Percentiles rank a stretch among this genome's conserved stretches.
phyloP scores from a whole-genome alignment of 2,797 vertebrate species.

The Danio kyathit region DNA sequence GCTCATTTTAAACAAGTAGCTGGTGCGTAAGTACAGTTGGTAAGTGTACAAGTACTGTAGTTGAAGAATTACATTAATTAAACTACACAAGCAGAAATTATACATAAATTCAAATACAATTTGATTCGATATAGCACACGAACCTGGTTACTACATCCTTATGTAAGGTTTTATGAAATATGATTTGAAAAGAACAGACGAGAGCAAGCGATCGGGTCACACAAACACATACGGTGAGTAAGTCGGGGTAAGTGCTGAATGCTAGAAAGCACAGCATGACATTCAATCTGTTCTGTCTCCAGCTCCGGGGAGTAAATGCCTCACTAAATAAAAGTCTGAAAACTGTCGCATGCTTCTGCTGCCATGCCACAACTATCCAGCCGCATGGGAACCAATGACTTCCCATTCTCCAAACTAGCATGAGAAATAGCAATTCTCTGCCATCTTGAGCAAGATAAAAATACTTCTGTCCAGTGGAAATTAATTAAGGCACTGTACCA shows the following conservation, averaged over 20 bases:
- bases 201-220: slow-evolving; percentile 1
- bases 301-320: neutral
- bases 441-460: slow-evolving; percentile 12
- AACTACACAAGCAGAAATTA: neutral
- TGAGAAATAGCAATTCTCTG: neutral
- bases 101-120: neutral
- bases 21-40: too few relatives aligned
- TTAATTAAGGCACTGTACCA: slow-evolving; percentile 4
- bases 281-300: slow-evolving; percentile 21
- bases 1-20: too few relatives aligned
- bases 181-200: neutral
- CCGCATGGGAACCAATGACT: slow-evolving; percentile 21
- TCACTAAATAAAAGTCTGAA: slow-evolving; percentile 32
- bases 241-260: neutral
- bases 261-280: slow-evolving; percentile 24
- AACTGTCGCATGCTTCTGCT: neutral
- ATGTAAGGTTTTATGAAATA: neutral
- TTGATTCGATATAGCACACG: neutral
- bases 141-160: neutral
- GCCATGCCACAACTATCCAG: neutral
- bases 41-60: too few relatives aligned
- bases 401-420: neutral
- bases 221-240: neutral
- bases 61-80: neutral
- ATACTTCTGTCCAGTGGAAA: slow-evolving; percentile 28